These are phyloP conservation scores for Glaucomys volans DNA, from an alignment of 2,113 vertebrate species.

Conservation along the genomic window DNA sequence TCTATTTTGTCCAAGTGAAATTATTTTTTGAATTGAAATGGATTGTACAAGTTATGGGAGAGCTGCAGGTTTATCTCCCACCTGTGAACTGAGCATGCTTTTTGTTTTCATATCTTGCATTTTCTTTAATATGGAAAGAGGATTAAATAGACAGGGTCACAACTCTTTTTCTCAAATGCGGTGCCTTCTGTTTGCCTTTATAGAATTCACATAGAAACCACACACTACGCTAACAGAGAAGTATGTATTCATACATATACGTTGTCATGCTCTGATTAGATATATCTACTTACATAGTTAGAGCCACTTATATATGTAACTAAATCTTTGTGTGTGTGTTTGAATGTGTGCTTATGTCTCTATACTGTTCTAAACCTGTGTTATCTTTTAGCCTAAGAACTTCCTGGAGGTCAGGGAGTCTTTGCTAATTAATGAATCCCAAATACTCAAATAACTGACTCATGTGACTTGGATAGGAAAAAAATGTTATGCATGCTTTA, in stretches of 20 bases:
- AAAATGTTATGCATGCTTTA: not conserved
- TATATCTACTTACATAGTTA: not conserved
- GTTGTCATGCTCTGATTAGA: not conserved
- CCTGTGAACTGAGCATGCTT: not conserved
- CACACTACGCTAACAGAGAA: not conserved
- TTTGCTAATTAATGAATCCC: not conserved
- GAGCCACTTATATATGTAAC: not conserved
- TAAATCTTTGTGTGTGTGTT: not conserved
- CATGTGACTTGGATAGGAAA: not conserved
- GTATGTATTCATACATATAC: not conserved
- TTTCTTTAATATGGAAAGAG: not conserved
- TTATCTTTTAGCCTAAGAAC: not conserved
- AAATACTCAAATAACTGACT: not conserved
- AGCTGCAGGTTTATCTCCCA: not conserved
- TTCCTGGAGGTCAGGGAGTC: not conserved
- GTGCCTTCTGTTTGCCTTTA: not conserved
- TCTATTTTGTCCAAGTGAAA: not conserved
- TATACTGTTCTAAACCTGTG: not conserved
- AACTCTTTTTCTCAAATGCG: not conserved
- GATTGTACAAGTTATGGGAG: not conserved
- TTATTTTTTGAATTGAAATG: not conserved
- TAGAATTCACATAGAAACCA: not conserved
- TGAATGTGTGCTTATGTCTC: not conserved
- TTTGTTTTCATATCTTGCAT: not conserved
- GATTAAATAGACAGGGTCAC: not conserved